Conservation (phyloP, 2,113 vertebrate species). For the Camelus bactrianus region DNA sequence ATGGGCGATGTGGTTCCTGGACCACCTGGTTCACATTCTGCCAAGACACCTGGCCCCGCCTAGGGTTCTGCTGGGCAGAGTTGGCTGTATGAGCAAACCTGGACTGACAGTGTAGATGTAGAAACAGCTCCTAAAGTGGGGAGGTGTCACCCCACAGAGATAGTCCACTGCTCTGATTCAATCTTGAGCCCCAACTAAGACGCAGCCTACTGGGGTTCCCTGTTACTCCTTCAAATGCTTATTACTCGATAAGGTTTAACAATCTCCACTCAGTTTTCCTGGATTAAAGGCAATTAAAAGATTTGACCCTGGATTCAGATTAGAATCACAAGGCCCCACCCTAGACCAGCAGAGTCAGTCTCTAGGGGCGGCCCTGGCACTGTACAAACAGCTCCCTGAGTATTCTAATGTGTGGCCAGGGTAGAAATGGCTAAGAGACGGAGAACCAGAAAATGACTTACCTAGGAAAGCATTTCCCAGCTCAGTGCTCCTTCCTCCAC, state of each 20-base stretch:
- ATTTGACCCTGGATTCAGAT: neutral
- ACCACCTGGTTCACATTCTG: neutral
- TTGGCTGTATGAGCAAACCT: neutral
- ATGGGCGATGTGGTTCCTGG: neutral
- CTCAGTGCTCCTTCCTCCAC: rapidly evolving
- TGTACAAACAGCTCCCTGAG: no score
- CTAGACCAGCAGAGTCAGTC: neutral
- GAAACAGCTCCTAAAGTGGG: neutral
- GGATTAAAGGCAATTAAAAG: neutral
- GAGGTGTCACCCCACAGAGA: neutral
- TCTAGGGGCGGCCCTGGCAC: neutral
- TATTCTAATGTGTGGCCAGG: neutral
- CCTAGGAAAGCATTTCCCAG: neutral
- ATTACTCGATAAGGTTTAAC: rapidly evolving
- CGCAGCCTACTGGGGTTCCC: neutral
- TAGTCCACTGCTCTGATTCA: neutral
- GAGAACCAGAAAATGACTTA: neutral
- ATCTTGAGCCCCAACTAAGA: neutral
- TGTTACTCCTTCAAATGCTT: neutral
- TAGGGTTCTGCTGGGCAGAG: neutral
- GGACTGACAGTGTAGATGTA: neutral
- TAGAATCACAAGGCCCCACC: neutral
- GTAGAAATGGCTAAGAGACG: neutral
- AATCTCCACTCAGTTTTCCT: neutral
- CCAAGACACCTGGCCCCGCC: neutral